Conservation (phyloP, 2,888 invertebrate species). For the Nymphalis polychloros region DNA sequence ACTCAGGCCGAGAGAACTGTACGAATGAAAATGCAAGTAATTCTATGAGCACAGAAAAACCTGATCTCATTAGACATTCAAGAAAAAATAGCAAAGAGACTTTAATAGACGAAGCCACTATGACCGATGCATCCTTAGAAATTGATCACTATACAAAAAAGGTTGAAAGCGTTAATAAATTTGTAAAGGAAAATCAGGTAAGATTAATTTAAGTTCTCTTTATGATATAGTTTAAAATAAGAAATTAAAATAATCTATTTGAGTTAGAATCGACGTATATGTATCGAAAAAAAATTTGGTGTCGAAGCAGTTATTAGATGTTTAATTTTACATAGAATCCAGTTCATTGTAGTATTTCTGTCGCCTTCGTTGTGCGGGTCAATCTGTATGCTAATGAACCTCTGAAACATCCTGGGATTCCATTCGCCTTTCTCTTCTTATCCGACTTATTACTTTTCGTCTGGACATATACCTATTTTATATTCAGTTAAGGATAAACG, state of each 20-base stretch:
- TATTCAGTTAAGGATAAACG: slow-evolving; percentile 16
- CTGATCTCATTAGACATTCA: slow-evolving; percentile 71
- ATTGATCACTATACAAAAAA: slow-evolving; percentile 46
- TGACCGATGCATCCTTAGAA: slow-evolving; percentile 54
- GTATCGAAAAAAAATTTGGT: slow-evolving; percentile 2
- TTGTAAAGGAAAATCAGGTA: slow-evolving; percentile 63
- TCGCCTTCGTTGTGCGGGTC: slow-evolving; percentile 54
- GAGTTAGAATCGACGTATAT: background rate
- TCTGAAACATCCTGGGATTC: slow-evolving; percentile 47
- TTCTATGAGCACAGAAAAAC: slow-evolving; percentile 61
- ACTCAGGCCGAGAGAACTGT: slow-evolving; percentile 69
- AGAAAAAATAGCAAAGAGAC: slow-evolving; percentile 63
- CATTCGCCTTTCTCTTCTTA: slow-evolving; percentile 45
- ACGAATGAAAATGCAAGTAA: slow-evolving; percentile 73
- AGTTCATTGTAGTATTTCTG: slow-evolving; percentile 59
- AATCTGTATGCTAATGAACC: slow-evolving; percentile 75
- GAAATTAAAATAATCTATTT: background rate
- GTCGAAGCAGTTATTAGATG: slow-evolving; percentile 23
- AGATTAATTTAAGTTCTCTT: slow-evolving; percentile 38
- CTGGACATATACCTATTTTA: slow-evolving; percentile 41
- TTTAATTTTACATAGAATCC: slow-evolving; percentile 47
- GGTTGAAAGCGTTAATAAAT: slow-evolving; percentile 63
- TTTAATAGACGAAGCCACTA: slow-evolving; percentile 64
- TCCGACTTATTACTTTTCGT: slow-evolving; percentile 48
- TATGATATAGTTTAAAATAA: too few relatives aligned